Percentiles rank a stretch among this genome's conserved stretches.
These are phyloP conservation scores for Odobenus rosmarus DNA, from an alignment of 2,113 vertebrate genomes.

Conservation along the genomic window DNA sequence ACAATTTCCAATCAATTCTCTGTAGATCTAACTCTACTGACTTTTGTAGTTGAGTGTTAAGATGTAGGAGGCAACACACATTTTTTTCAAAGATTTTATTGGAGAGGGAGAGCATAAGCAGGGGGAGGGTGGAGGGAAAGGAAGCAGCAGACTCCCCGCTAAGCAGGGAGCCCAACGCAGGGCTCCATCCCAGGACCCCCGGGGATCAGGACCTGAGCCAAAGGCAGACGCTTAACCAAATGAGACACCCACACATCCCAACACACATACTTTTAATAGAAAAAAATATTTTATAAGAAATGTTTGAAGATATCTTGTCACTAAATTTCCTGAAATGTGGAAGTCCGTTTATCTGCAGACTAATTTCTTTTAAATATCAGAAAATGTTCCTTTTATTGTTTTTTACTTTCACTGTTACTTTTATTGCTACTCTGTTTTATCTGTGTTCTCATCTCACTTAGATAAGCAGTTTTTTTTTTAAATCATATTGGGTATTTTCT, in stretches of 20 bases:
- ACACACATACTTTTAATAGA: background rate
- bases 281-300: background rate
- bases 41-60: background rate
- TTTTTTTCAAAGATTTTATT: background rate
- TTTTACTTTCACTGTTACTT: background rate
- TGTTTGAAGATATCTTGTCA: background rate
- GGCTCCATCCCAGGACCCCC: background rate
- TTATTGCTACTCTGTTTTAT: background rate
- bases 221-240: background rate
- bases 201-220: background rate
- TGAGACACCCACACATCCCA: background rate
- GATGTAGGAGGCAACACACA: background rate
- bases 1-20: background rate
- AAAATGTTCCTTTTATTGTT: background rate
- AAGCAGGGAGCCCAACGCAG: background rate
- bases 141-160: background rate
- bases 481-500: background rate
- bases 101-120: background rate
- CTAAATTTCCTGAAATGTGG: background rate
- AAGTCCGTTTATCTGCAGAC: background rate
- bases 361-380: background rate
- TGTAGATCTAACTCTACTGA: background rate
- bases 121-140: background rate
- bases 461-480: background rate
- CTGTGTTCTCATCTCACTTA: background rate